Evolutionary conservation across 2,797 vertebrate genomes (phyloP).

Genomic region (Tenualosa thibaudeaui): DNA sequence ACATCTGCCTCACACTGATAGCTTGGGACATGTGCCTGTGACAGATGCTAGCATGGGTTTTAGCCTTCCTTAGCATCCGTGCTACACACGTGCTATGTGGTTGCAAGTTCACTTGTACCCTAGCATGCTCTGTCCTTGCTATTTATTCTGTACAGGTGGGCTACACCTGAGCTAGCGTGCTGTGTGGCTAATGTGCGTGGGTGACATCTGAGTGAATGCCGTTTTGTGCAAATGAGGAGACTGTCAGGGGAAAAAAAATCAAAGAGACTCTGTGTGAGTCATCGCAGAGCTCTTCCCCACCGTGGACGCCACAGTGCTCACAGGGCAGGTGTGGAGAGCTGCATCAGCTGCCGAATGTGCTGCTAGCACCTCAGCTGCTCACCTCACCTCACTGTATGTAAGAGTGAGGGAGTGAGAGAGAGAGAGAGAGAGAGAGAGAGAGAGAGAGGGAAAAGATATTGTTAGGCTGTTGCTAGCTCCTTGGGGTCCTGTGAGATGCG

Average conservation of each 20-base stretch:
- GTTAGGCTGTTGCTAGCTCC: conserved; percentile 2
- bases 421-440: neutral
- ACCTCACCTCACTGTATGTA: too few species aligned
- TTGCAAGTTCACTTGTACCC: neutral
- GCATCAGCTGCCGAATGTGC: conserved; percentile 5
- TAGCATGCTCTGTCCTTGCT: neutral
- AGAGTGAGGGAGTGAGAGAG: neutral
- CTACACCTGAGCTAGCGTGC: neutral
- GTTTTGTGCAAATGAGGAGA: neutral
- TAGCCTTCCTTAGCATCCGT: too few species aligned
- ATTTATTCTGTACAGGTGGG: neutral
- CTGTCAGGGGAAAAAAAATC: neutral
- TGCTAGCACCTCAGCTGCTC: neutral
- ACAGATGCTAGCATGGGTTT: too few species aligned
- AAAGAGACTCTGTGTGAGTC: neutral
- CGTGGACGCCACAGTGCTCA: neutral
- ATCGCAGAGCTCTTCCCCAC: neutral
- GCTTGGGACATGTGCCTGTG: too few species aligned
- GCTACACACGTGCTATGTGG: too few species aligned
- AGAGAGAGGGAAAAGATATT: neutral
- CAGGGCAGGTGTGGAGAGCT: conserved; percentile 6
- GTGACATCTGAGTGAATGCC: neutral
- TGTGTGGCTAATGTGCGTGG: neutral
- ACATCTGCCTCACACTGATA: neutral
- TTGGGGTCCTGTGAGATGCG: neutral